Evolutionary conservation across 2,888 invertebrate genomes (phyloP).

Genomic region (Hedychridium roseum): DNA sequence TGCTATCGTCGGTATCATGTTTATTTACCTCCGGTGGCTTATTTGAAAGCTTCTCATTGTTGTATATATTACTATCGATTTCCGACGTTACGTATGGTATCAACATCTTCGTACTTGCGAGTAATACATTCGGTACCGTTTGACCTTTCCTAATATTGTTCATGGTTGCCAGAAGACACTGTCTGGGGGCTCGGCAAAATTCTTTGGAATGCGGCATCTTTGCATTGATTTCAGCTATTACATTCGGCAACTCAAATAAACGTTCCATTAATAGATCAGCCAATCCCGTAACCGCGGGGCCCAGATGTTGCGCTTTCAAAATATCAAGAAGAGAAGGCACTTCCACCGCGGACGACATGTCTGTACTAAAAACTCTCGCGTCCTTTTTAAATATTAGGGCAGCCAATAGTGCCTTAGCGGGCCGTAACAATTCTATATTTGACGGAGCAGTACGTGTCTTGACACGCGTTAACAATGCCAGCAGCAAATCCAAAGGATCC

Average conservation of each 20-base stretch:
- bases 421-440: slow-evolving; percentile 7
- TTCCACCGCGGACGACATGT: slow-evolving; percentile 17
- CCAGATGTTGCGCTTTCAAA: slow-evolving; percentile 12
- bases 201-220: slow-evolving; percentile 17
- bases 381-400: slow-evolving; percentile 19
- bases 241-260: slow-evolving; percentile 15
- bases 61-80: too few relatives aligned
- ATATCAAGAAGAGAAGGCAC: slow-evolving; percentile 23
- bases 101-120: too few relatives aligned
- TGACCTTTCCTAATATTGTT: too few relatives aligned
- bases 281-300: neutral
- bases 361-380: slow-evolving; percentile 7
- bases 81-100: too few relatives aligned
- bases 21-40: too few relatives aligned
- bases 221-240: slow-evolving; percentile 3
- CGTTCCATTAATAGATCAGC: slow-evolving; percentile 5
- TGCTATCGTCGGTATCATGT: too few relatives aligned
- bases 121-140: too few relatives aligned
- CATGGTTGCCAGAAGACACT: too few relatives aligned
- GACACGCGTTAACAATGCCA: slow-evolving; percentile 28
- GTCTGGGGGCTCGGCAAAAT: slow-evolving; percentile 9
- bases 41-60: too few relatives aligned
- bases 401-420: slow-evolving; percentile 21
- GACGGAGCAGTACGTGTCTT: slow-evolving; percentile 13
- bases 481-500: slow-evolving; percentile 25